Evolutionary conservation across 2,888 invertebrate genomes (phyloP).

Genomic region (Andricus curvator): DNA sequence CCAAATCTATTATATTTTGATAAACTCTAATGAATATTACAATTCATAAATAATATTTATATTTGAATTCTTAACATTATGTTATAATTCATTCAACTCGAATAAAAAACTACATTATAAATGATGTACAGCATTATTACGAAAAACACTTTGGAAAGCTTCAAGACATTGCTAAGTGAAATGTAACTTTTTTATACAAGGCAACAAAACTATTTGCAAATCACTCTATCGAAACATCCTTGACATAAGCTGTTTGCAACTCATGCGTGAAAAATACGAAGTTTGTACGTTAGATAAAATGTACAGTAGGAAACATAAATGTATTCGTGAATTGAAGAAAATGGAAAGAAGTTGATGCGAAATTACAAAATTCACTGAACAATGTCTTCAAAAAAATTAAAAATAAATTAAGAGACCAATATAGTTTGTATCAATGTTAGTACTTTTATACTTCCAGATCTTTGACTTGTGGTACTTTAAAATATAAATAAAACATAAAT

Average conservation of each 20-base stretch:
- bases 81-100: not conserved
- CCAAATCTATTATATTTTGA: too few relatives aligned
- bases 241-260: not conserved
- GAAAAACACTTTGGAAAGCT: constrained; percentile 9
- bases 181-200: not conserved
- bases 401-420: constrained; percentile 19
- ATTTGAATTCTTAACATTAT: not conserved
- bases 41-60: not conserved
- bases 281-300: not conserved
- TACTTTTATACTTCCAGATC: constrained; percentile 40
- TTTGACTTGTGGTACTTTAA: constrained; percentile 36
- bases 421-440: constrained; percentile 40
- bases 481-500: not conserved
- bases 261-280: not conserved
- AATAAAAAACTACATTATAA: not conserved
- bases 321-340: not conserved
- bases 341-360: not conserved
- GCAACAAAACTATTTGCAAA: constrained; percentile 36
- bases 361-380: constrained; percentile 33
- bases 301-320: not conserved
- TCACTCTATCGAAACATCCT: not conserved
- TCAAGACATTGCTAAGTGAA: constrained; percentile 34
- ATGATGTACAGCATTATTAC: constrained; percentile 3
- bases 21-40: not conserved
- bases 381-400: constrained; percentile 15